Evolutionary conservation across 2,113 vertebrate genomes (phyloP).

Genomic region (Phalacrocorax carbo): DNA sequence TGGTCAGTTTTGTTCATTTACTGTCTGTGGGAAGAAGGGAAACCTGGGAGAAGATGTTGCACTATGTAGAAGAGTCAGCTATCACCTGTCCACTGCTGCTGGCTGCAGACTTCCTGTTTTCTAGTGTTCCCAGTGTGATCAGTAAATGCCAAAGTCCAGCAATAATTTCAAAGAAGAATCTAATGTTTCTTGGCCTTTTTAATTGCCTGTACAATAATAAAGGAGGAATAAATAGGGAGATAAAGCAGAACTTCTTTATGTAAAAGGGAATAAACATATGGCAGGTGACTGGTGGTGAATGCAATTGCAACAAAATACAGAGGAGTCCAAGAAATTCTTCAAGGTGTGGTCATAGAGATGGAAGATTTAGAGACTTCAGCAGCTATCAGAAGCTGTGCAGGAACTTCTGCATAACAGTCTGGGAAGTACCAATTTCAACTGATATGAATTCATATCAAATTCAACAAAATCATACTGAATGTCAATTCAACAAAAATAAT

Average conservation of each 20-base stretch:
- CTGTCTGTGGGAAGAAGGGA: not conserved
- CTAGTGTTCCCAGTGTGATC: not conserved
- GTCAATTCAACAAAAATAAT: not conserved
- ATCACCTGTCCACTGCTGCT: not conserved
- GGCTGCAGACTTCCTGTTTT: not conserved
- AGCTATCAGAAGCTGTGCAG: not conserved
- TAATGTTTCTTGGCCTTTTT: not conserved
- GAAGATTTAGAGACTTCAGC: not conserved
- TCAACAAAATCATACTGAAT: no score
- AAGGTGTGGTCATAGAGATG: not conserved
- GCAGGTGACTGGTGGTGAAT: not conserved
- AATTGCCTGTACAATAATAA: not conserved
- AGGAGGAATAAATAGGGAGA: not conserved
- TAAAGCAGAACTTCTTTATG: not conserved
- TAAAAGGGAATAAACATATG: not conserved
- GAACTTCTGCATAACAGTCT: not conserved
- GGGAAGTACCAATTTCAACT: not conserved
- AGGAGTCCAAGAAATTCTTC: not conserved
- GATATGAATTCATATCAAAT: no score
- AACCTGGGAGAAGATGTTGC: not conserved
- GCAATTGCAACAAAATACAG: not conserved
- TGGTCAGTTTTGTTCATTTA: not conserved
- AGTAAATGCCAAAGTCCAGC: not conserved
- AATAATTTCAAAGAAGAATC: not conserved
- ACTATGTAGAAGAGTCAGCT: not conserved